A percentile compares a stretch with the other conserved stretches of the same genome.
Evolutionary conservation across 2,888 invertebrate species (phyloP).

Genomic region (Strigamia crassipes): DNA sequence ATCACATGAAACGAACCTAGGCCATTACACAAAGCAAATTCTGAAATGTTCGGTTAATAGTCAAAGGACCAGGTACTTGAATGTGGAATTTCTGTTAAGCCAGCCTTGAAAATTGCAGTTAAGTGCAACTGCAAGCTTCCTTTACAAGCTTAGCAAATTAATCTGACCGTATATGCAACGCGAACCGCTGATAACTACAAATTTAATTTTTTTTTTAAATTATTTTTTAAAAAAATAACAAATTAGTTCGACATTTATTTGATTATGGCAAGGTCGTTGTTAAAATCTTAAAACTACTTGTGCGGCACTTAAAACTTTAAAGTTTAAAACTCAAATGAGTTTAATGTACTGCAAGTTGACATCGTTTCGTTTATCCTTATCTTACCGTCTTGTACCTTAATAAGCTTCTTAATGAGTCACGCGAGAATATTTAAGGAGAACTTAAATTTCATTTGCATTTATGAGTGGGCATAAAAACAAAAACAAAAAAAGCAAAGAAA

Average conservation of each 20-base stretch:
- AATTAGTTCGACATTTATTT: background rate
- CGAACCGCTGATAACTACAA: background rate
- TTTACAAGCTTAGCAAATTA: conserved; percentile 15
- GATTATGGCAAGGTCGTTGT: background rate
- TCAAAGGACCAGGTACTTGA: background rate
- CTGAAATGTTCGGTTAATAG: background rate
- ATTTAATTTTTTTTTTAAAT: too few species aligned
- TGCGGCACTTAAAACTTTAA: background rate
- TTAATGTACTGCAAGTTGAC: conserved; percentile 30
- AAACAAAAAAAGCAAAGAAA: background rate
- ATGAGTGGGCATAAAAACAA: conserved; percentile 1
- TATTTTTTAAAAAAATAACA: background rate
- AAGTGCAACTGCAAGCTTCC: background rate
- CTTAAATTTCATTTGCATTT: conserved; percentile 38
- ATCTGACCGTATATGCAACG: background rate
- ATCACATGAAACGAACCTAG: background rate
- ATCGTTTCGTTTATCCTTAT: background rate
- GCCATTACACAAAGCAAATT: background rate
- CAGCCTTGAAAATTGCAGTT: background rate
- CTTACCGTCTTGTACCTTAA: background rate
- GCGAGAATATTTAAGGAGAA: conserved; percentile 24
- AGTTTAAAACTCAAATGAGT: background rate
- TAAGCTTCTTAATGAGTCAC: conserved; percentile 12
- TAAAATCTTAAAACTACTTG: background rate
- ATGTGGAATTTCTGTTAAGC: background rate